Conservation (phyloP, 2,888 invertebrate genomes). For the Morpho achilles region DNA sequence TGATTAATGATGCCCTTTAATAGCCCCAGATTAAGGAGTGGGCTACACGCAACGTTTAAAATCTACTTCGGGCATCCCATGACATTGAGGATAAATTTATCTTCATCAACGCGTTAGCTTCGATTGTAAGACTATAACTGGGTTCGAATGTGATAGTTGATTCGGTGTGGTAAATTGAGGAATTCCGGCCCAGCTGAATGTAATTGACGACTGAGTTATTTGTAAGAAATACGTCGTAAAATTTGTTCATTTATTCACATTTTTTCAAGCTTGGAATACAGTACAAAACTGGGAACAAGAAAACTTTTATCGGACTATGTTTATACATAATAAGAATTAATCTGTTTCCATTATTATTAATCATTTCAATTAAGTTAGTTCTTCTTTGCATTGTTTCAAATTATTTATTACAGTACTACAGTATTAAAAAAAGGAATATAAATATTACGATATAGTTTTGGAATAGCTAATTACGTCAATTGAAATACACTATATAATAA, state of each 20-base stretch:
- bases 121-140: constrained; percentile 34
- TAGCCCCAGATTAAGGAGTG: constrained; percentile 73
- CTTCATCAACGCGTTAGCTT: constrained; percentile 53
- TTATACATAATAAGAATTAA: too few relatives aligned
- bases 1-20: constrained; percentile 74
- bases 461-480: too few relatives aligned
- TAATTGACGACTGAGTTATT: constrained; percentile 23
- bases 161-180: constrained; percentile 42
- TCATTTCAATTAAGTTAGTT: too few relatives aligned
- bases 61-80: constrained; percentile 57
- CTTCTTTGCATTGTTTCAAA: too few relatives aligned
- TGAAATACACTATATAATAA: too few relatives aligned
- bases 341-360: too few relatives aligned
- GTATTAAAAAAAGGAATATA: too few relatives aligned
- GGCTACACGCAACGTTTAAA: constrained; percentile 66
- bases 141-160: constrained; percentile 35
- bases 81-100: constrained; percentile 67
- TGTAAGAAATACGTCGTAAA: constrained; percentile 9
- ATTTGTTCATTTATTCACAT: neutral
- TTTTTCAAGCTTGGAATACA: too few relatives aligned
- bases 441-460: too few relatives aligned
- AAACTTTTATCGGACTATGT: too few relatives aligned
- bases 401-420: too few relatives aligned
- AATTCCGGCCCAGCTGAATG: constrained; percentile 27
- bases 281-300: too few relatives aligned